These are phyloP conservation scores for Trichogramma evanescens DNA, from an alignment of 2,888 invertebrate genomes.

Conservation along the genomic window DNA sequence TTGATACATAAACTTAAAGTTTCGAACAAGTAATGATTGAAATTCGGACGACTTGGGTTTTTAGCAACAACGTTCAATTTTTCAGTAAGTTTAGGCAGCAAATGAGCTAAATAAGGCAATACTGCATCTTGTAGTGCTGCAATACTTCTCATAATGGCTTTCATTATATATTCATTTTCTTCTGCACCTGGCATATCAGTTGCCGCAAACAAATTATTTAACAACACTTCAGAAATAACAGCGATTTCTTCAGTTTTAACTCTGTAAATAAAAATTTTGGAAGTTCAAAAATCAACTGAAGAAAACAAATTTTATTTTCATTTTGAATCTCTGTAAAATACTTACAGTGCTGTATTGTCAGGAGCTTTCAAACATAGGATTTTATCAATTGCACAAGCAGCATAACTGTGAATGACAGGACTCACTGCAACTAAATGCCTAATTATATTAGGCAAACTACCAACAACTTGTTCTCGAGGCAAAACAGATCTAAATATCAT, in stretches of 20 bases:
- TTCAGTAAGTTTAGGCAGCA: conserved; percentile 76
- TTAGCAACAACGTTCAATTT: conserved; percentile 77
- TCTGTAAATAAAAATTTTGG: conserved; percentile 39
- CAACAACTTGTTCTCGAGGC: conserved; percentile 68
- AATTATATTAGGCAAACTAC: conserved; percentile 71
- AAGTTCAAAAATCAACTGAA: conserved; percentile 27
- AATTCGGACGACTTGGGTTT: conserved; percentile 94
- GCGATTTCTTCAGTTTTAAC: conserved; percentile 58
- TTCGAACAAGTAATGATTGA: conserved; percentile 98
- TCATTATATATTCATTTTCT: conserved; percentile 98
- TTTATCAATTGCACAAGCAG: conserved; percentile 86
- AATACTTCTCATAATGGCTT: conserved; percentile 88
- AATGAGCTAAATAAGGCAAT: conserved; percentile 71
- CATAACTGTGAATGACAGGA: conserved; percentile 90
- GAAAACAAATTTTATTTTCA: conserved; percentile 1
- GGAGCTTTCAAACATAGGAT: conserved; percentile 68
- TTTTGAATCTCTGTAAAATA: conserved; percentile 13
- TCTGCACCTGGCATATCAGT: conserved; percentile 67
- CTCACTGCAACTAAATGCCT: conserved; percentile 68
- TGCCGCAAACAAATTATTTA: conserved; percentile 70
- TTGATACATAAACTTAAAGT: conserved; percentile 82
- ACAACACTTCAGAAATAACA: conserved; percentile 62
- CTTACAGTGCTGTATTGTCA: conserved; percentile 53
- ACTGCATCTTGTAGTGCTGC: conserved; percentile 73
- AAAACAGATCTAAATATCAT: conserved; percentile 92